Evolutionary conservation across 1,140 invertebrate genomes (phyloP).

Genomic region (Calliopsis andreniformis): DNA sequence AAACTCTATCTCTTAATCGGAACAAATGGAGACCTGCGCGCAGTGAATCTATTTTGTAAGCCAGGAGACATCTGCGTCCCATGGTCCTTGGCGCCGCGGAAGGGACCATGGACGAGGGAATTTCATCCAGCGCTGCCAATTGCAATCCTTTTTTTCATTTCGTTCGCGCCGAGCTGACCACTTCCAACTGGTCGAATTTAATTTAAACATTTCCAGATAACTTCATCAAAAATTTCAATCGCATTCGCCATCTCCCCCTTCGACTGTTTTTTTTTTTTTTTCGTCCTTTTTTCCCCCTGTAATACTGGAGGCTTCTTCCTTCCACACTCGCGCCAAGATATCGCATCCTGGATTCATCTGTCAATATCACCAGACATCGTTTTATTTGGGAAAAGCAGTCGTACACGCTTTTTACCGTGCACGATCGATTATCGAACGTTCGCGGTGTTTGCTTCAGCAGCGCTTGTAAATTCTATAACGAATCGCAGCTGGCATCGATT

Average conservation of each 20-base stretch:
- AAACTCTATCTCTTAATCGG: background rate
- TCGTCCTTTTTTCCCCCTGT: background rate
- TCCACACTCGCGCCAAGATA: background rate
- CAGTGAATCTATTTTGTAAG: constrained; percentile 5
- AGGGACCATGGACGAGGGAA: background rate
- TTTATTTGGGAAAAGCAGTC: no score
- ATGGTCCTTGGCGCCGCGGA: background rate
- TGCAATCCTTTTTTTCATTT: constrained; percentile 20
- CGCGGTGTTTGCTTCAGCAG: no score
- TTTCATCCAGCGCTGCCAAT: constrained; percentile 3
- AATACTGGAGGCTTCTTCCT: no score
- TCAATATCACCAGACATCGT: no score
- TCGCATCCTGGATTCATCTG: background rate
- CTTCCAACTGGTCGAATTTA: background rate
- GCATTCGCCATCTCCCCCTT: background rate
- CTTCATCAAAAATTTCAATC: constrained; percentile 7
- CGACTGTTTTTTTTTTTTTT: background rate
- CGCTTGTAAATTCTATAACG: background rate
- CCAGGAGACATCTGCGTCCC: constrained; percentile 2
- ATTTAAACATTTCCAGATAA: constrained; percentile 18
- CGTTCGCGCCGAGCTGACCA: background rate
- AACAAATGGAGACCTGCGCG: background rate
- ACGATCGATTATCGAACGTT: no score
- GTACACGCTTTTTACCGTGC: no score
- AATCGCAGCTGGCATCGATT: background rate